Conservation (phyloP, 2,888 invertebrate species). For the Mamestra brassicae region DNA sequence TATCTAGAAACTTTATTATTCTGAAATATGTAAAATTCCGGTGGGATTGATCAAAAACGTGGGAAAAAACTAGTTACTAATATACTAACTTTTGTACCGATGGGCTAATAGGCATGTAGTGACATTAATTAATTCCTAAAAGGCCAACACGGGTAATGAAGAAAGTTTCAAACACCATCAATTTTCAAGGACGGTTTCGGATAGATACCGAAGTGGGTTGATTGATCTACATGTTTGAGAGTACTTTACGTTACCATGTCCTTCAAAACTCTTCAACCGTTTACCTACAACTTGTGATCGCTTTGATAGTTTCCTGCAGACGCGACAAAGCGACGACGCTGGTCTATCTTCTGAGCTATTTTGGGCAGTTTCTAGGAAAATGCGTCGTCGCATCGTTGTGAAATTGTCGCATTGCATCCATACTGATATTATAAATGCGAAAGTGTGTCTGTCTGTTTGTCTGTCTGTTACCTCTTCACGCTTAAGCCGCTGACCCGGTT, state of each 20-base stretch:
- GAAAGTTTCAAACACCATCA: conserved; percentile 31
- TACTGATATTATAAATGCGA: too few species aligned
- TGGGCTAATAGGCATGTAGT: neutral
- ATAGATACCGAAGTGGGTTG: neutral
- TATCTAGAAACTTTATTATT: too few species aligned
- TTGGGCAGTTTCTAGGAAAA: too few species aligned
- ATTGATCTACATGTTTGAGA: conserved; percentile 17
- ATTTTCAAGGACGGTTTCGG: neutral
- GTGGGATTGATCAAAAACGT: too few species aligned
- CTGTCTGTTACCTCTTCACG: too few species aligned
- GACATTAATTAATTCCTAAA: conserved; percentile 9
- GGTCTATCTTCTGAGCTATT: too few species aligned
- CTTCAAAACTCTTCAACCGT: conserved; percentile 6
- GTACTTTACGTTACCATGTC: neutral
- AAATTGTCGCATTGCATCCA: neutral
- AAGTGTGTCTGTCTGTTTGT: too few species aligned
- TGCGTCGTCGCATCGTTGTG: neutral
- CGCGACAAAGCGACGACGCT: too few species aligned
- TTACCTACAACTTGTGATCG: conserved; percentile 6
- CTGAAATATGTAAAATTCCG: too few species aligned
- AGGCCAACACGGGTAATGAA: neutral
- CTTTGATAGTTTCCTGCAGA: neutral
- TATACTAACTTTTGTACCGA: too few species aligned
- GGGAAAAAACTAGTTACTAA: too few species aligned
- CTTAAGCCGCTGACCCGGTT: too few species aligned